Conservation (phyloP, 2,113 vertebrate species). For the Cephalopterus ornatus region DNA sequence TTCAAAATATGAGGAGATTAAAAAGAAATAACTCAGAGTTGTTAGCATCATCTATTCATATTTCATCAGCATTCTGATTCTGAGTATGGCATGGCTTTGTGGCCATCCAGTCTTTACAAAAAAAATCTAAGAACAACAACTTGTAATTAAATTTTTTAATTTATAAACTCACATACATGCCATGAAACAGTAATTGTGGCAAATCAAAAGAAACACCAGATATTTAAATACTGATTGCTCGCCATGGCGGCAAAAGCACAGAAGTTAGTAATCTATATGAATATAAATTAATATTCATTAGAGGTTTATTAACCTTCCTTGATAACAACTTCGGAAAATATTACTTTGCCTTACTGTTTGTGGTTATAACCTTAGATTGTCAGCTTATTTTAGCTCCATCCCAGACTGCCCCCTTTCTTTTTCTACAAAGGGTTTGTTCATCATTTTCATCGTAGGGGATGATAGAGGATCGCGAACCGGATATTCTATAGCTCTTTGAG, state of each 20-base stretch:
- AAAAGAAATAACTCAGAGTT: slow-evolving; percentile 25
- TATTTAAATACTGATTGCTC: neutral
- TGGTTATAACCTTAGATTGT: neutral
- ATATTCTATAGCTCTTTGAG: neutral
- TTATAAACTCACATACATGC: neutral
- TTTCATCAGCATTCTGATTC: neutral
- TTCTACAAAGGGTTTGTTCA: neutral
- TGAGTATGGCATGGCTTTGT: neutral
- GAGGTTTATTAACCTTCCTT: neutral
- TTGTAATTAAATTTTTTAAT: slow-evolving; percentile 40
- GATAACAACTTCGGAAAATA: neutral
- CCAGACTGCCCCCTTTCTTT: neutral
- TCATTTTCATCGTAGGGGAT: neutral
- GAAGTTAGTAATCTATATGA: neutral
- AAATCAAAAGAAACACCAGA: slow-evolving; percentile 33
- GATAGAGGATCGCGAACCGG: neutral
- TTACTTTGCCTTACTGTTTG: neutral
- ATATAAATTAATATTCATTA: slow-evolving; percentile 45
- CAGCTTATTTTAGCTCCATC: neutral
- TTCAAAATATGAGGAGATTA: slow-evolving; percentile 24
- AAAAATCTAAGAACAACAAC: neutral
- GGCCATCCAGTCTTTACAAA: neutral
- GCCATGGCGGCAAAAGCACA: slow-evolving; percentile 20
- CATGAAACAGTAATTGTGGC: slow-evolving; percentile 37
- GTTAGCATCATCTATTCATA: neutral